Evolutionary conservation across 2,113 vertebrate genomes (phyloP).

Genomic region (Anoplopoma fimbria): DNA sequence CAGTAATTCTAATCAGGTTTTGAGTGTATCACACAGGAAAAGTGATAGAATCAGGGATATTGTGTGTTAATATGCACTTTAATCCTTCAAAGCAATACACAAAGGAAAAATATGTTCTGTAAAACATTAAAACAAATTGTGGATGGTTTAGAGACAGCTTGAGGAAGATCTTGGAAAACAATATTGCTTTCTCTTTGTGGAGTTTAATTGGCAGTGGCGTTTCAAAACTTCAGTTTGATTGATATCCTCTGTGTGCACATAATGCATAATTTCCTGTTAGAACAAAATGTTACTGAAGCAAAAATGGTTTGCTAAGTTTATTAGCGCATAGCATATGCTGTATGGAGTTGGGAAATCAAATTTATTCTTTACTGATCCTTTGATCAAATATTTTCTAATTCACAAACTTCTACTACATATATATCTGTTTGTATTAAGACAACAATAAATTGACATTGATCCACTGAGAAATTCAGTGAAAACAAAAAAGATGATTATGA

Average conservation of each 20-base stretch:
- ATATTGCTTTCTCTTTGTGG: neutral
- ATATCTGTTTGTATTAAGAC: neutral
- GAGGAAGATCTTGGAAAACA: neutral
- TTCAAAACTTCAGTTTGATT: neutral
- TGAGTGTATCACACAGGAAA: neutral
- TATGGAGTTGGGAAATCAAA: neutral
- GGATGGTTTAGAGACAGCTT: neutral
- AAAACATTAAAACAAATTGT: neutral
- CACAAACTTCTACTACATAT: neutral
- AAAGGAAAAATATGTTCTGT: neutral
- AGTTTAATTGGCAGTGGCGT: constrained; percentile 4
- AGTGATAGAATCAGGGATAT: neutral
- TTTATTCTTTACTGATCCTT: constrained; percentile 1
- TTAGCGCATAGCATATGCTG: neutral
- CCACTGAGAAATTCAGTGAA: neutral
- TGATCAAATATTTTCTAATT: constrained; percentile 11
- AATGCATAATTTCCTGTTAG: constrained; percentile 7
- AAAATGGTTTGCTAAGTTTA: neutral
- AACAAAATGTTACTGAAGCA: neutral
- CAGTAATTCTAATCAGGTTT: neutral
- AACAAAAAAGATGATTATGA: neutral
- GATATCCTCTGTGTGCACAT: neutral
- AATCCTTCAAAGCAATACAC: neutral
- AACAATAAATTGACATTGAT: neutral
- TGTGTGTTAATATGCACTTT: neutral